Percentiles rank a stretch among this genome's conserved stretches.
Conservation (phyloP, 53 echinoderm and acorn worm species). For the Glandiceps talaboti region DNA sequence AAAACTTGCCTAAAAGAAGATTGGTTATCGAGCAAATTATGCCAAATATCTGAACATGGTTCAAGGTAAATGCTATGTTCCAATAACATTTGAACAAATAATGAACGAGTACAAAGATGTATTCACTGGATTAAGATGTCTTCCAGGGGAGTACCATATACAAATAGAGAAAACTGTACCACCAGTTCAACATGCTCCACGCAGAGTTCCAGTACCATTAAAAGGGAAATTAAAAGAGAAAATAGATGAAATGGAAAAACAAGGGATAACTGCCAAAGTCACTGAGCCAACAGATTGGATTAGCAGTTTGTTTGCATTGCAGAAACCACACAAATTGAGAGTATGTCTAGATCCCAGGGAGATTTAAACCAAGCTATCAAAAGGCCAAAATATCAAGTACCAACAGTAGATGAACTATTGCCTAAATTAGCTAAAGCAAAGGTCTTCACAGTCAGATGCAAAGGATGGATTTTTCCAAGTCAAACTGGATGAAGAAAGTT, state of each 20-base stretch:
- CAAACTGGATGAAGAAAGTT: conserved; percentile 14
- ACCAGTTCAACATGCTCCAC: conserved; percentile 4
- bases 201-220: conserved; percentile 11
- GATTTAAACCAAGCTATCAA: conserved; percentile 22
- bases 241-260: conserved; percentile 15
- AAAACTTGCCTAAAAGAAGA: no score
- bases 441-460: conserved; percentile 20
- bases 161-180: not conserved
- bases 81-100: no score
- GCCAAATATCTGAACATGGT: not conserved
- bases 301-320: conserved; percentile 20
- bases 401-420: conserved; percentile 21
- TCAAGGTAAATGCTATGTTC: not conserved
- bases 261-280: conserved; percentile 25
- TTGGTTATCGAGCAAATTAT: no score
- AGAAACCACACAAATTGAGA: conserved; percentile 25
- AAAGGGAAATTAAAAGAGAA: conserved; percentile 20
- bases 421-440: conserved; percentile 12
- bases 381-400: conserved; percentile 21
- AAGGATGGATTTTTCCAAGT: conserved; percentile 38
- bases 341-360: conserved; percentile 33
- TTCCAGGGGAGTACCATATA: conserved; percentile 6
- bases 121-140: conserved; percentile 4
- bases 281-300: conserved; percentile 36
- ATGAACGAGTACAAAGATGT: not conserved